Evolutionary conservation across 2,797 vertebrate genomes (phyloP).

Genomic region (Amblyopsis hoosieri): DNA sequence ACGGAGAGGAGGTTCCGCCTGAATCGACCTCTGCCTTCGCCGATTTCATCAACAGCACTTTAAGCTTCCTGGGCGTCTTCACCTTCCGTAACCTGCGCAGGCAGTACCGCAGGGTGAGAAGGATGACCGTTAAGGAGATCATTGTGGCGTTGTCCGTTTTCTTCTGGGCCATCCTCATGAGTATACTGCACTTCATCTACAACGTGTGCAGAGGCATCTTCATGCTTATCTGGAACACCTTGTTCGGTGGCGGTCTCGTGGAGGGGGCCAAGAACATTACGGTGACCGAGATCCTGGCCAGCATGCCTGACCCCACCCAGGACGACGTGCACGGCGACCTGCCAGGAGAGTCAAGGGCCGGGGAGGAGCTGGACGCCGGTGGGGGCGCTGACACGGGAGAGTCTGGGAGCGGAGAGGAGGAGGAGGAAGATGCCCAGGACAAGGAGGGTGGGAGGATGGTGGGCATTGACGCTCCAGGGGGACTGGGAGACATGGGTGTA

Average conservation of each 20-base stretch:
- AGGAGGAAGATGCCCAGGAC: constrained; percentile 77
- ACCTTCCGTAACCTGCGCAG: constrained; percentile 86
- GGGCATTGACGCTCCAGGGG: constrained; percentile 83
- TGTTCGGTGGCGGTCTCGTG: constrained; percentile 91
- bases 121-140: constrained; percentile 86
- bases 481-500: constrained; percentile 92
- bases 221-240: constrained; percentile 85
- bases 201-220: constrained; percentile 85
- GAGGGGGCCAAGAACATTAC: constrained; percentile 93
- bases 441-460: constrained; percentile 83
- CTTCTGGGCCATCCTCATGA: constrained; percentile 78
- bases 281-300: constrained; percentile 89
- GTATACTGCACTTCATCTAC: constrained; percentile 80
- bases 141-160: constrained; percentile 74
- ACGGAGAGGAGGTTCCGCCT: constrained; percentile 62
- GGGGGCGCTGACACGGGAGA: constrained; percentile 76
- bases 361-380: constrained; percentile 79
- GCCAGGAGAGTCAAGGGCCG: constrained; percentile 70
- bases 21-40: constrained; percentile 85
- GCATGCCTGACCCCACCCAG: constrained; percentile 94
- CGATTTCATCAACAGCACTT: constrained; percentile 75
- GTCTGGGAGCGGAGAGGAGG: constrained; percentile 80
- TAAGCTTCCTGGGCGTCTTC: constrained; percentile 77
- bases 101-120: constrained; percentile 80
- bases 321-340: constrained; percentile 91